These are phyloP conservation scores for Mimas tiliae DNA, from an alignment of 2,888 invertebrate species.

Conservation along the genomic window DNA sequence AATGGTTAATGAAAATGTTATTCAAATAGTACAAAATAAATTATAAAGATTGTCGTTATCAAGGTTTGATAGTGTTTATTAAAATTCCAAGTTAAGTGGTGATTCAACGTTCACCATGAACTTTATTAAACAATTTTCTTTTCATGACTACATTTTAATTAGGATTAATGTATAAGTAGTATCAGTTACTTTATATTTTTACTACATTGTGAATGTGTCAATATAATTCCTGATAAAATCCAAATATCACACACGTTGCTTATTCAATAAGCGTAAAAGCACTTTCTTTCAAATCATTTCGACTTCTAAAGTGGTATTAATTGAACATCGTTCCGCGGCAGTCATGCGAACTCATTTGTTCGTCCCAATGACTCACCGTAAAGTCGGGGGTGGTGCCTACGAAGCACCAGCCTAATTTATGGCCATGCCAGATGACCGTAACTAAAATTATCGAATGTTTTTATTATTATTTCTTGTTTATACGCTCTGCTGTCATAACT, in stretches of 20 bases:
- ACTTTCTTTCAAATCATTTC: neutral
- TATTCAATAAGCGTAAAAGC: neutral
- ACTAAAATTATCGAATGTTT: conserved; percentile 45
- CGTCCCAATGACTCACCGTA: conserved; percentile 67
- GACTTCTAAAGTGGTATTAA: conserved; percentile 44
- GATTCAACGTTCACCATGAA: neutral
- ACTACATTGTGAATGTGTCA: no score
- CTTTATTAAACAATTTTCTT: neutral
- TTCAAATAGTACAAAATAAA: neutral
- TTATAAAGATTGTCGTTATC: neutral
- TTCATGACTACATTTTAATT: neutral
- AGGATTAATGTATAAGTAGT: neutral
- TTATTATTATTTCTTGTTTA: conserved; percentile 23
- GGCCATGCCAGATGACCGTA: conserved; percentile 55
- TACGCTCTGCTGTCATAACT: neutral
- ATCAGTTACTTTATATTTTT: no score
- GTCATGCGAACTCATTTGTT: conserved; percentile 67
- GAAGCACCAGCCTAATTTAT: conserved; percentile 54
- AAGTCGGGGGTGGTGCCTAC: conserved; percentile 56
- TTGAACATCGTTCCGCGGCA: conserved; percentile 50
- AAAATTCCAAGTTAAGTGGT: neutral
- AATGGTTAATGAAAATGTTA: conserved; percentile 12
- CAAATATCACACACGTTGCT: neutral
- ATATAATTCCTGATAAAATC: neutral
- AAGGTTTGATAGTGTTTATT: conserved; percentile 2